Percentiles rank a stretch among this genome's conserved stretches.
Conservation (phyloP, 1,140 invertebrate genomes). For the Rhagoletis pomonella region DNA sequence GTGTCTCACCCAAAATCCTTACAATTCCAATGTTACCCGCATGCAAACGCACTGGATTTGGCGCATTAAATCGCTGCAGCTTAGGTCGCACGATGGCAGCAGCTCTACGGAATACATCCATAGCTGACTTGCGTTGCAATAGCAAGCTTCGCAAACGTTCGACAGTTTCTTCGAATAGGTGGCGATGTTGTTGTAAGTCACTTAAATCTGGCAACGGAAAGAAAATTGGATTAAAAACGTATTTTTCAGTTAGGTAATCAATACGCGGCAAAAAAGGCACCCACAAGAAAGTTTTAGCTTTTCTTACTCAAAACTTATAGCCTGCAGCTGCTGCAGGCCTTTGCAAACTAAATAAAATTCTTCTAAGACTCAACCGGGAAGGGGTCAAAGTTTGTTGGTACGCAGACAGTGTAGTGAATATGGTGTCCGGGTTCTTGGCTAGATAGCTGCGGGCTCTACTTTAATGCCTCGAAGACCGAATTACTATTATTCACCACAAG, state of each 20-base stretch:
- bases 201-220: conserved; percentile 61
- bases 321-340: too few relatives aligned
- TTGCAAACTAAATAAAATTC: too few relatives aligned
- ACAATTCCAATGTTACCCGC: conserved; percentile 58
- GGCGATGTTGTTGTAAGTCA: conserved; percentile 64
- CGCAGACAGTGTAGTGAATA: too few relatives aligned
- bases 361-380: too few relatives aligned
- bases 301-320: too few relatives aligned
- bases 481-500: too few relatives aligned
- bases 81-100: conserved; percentile 19
- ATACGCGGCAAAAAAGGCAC: too few relatives aligned
- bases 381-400: too few relatives aligned
- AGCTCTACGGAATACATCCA: conserved; percentile 59
- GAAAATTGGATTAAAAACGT: background rate
- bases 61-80: conserved; percentile 5
- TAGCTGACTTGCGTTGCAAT: conserved; percentile 59
- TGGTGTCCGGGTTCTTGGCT: too few relatives aligned
- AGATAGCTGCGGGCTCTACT: too few relatives aligned
- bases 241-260: background rate
- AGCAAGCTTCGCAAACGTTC: conserved; percentile 62
- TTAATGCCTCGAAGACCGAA: too few relatives aligned
- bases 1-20: conserved; percentile 56
- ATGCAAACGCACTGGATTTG: conserved; percentile 57
- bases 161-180: conserved; percentile 65
- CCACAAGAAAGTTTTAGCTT: too few relatives aligned